Base-by-base conservation (phyloP, 1,140 invertebrate species). In the Caenorhabditis briggsae region DNA sequence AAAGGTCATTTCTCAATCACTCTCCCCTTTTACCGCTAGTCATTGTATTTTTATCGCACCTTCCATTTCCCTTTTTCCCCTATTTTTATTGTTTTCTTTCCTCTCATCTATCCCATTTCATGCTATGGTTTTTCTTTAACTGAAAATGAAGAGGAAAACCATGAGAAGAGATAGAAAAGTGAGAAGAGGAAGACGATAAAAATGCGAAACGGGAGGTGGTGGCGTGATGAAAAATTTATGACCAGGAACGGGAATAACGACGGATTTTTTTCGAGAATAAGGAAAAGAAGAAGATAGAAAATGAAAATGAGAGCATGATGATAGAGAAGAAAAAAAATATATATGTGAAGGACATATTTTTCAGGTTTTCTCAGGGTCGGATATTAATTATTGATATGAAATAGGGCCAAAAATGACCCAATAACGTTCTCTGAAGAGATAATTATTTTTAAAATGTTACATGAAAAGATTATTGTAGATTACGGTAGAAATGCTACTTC, bases 161-260 rank as follows among this genome's bases (percentile, higher is more conserved):
- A 11, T 25, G 46, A 53, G n/a, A 53, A 20, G 11, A 5, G 14
- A 78, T 9, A 50, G 41, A 78, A 23, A 53, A 78, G 53, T n/a
- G 18, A 11, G n/a, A 25, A 46, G 11, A 78, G 70, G 46, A 48
- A 78, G 70, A 53, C 70, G 70, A 78, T 53, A 53, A 53, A 78
- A 78, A 78, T 78, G 70, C 70, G 70, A 78, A 78, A 78, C 70
- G 46, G 46, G 46, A 78, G 70, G 70, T 50, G 70, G 70, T 78
- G 70, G 70, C 70, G 70, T 78, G 70, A 78, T 78, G 70, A 78
- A 78, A 78, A 78, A 78, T 78, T 78, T 78, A 78, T 78, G 70
- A 25, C 70, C 70, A 78, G 70, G 70, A 78, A 78, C 70, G 46
- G 70, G 14, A 12, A 78, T 53, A 78, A 16, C 50, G 70, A 78